A percentile compares a stretch with the other conserved stretches of the same genome.
These are phyloP conservation scores for Athene cunicularia DNA, from an alignment of 2,113 vertebrate species.

Conservation along the genomic window DNA sequence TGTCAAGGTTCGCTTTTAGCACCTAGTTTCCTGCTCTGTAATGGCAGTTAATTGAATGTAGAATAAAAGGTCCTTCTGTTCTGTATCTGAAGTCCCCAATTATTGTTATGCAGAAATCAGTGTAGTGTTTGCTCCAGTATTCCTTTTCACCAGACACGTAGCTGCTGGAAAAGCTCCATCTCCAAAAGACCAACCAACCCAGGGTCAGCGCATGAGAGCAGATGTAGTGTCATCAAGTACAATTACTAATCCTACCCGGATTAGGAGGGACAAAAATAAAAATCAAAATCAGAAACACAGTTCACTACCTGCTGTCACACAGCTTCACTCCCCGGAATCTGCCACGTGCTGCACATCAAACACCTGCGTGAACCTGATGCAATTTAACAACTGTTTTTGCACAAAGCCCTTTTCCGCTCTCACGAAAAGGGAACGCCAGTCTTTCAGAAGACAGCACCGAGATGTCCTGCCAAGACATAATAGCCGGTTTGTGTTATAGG, in stretches of 20 bases:
- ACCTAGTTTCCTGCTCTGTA: conserved; percentile 57
- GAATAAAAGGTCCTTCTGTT: conserved; percentile 49
- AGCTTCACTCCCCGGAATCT: neutral
- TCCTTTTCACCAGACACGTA: neutral
- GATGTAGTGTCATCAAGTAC: neutral
- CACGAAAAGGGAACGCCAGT: neutral
- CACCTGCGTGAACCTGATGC: neutral
- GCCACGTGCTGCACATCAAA: neutral
- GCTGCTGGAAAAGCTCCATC: neutral
- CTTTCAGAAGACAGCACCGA: neutral
- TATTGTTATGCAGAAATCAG: conserved; percentile 47
- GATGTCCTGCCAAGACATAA: neutral
- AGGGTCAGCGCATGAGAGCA: accelerated
- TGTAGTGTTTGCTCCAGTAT: neutral
- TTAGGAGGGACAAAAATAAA: neutral
- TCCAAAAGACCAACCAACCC: neutral
- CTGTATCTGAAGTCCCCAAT: conserved; percentile 18
- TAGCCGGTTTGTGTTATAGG: neutral
- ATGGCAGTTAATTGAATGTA: neutral
- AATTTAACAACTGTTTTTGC: neutral
- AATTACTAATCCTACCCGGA: neutral
- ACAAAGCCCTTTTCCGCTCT: neutral
- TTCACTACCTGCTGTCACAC: neutral
- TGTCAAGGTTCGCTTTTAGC: conserved; percentile 42
- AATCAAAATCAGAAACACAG: neutral